Evolutionary conservation across 2,113 vertebrate genomes (phyloP), one percentile per base, ranked within the genome.

Genomic region (Ptilonorhynchus violaceus): DNA sequence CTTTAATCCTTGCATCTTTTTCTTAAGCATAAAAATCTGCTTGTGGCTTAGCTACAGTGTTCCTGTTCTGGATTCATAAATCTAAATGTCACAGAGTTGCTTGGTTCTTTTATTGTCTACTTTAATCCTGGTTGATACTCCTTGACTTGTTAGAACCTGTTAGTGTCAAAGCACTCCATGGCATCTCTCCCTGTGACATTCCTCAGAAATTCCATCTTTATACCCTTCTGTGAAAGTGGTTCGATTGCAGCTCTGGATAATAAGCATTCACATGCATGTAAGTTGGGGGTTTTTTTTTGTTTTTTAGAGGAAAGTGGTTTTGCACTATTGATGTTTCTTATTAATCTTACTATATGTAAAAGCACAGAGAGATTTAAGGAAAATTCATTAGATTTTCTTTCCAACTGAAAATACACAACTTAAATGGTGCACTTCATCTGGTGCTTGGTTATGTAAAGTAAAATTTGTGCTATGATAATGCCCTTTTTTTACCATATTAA

Each of bases 131-230:
- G 37, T 50, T 88, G 74, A 90, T 88, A 58, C 23, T 87, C 89
- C 89, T 85, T 87, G 66, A 69, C 89, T 94, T 94, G 53, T 79
- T 94, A 74, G 58, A 91, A 95, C 53, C 53, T 93, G 81, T 88
- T 64, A 73, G 41, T 69, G 53, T 88, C 53, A 93, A 92, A 82
- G 27, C n/a, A 58, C 41, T 82, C n/a, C 8, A 12, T 0, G 6
- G 25, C n/a, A 68, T 91, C 28, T 79, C 41, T 75, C 28, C 15
- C 10, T 46, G 23, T 27, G 74, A 55, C 39, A 87, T 85, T 79
- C 53, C 41, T 94, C 37, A 89, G 78, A 77, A 95, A 91, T 82
- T 91, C 46, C 9, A 3, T 44, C 46, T 92, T 88, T 85, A 67
- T 88, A 91, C 22, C 10, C 4, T 66, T 22, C 24, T 0, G 1